Conservation (phyloP, 2,113 vertebrate genomes). For the Phrynocephalus versicolor region DNA sequence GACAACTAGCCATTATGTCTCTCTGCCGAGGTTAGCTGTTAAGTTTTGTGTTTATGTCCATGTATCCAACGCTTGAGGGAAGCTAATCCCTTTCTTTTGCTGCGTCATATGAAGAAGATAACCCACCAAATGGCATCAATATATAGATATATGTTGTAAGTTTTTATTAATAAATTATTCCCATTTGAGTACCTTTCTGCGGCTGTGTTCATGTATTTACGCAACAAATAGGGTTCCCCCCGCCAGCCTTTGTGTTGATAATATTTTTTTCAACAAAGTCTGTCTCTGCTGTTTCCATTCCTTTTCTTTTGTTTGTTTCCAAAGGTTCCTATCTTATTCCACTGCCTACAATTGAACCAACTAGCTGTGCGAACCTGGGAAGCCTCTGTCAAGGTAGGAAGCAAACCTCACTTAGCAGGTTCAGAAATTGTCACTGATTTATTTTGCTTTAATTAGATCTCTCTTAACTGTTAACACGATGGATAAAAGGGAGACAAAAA, state of each 20-base stretch:
- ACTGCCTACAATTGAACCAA: conserved; percentile 71
- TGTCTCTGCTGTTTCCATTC: conserved; percentile 36
- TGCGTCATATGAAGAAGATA: background rate
- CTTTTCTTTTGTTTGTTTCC: conserved; percentile 40
- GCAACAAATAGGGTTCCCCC: background rate
- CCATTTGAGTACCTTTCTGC: background rate
- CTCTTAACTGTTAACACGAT: conserved; percentile 1
- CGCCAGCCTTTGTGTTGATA: background rate
- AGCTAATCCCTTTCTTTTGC: background rate
- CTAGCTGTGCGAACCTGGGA: conserved; percentile 81
- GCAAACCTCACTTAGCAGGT: background rate
- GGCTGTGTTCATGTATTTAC: background rate
- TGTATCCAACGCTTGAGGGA: background rate
- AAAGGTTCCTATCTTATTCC: conserved; percentile 83
- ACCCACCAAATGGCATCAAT: background rate
- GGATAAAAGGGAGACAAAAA: conserved; percentile 46
- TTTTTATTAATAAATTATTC: background rate
- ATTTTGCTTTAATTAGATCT: background rate
- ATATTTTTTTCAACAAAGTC: background rate
- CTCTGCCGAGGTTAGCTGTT: background rate
- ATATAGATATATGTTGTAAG: background rate
- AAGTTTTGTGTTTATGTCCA: background rate
- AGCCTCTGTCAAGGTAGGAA: conserved; percentile 91
- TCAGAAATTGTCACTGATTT: conserved; percentile 32
- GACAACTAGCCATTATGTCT: background rate